phyloP scores from a whole-genome alignment of 2,888 invertebrate species.

The Meliscaeva auricollis region DNA sequence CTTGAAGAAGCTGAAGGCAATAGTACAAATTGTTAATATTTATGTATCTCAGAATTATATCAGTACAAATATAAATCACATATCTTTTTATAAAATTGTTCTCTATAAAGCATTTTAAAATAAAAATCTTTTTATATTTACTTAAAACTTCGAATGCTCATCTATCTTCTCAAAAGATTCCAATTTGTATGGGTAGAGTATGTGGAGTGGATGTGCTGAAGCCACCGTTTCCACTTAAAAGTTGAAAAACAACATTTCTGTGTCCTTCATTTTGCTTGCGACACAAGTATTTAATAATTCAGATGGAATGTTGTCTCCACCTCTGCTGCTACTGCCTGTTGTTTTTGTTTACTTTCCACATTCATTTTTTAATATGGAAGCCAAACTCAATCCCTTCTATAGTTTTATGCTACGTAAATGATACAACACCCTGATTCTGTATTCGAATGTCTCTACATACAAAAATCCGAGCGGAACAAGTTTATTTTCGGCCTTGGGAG shows the following conservation, averaged over 20 bases:
- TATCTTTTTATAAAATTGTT: too few relatives aligned
- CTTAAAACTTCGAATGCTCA: too few relatives aligned
- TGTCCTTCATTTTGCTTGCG: slow-evolving; percentile 41
- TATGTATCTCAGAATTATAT: too few relatives aligned
- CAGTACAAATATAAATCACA: too few relatives aligned
- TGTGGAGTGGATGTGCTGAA: too few relatives aligned
- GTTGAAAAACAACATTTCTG: slow-evolving; percentile 19
- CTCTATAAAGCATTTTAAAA: too few relatives aligned
- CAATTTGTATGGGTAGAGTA: too few relatives aligned
- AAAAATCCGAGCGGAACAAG: neutral
- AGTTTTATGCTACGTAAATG: neutral
- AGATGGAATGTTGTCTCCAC: slow-evolving; percentile 6
- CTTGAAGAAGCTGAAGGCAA: too few relatives aligned
- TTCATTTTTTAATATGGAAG: neutral
- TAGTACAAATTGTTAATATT: too few relatives aligned
- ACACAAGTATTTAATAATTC: slow-evolving; percentile 40
- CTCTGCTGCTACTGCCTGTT: neutral
- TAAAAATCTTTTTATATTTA: too few relatives aligned
- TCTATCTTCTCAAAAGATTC: too few relatives aligned
- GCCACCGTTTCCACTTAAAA: neutral
- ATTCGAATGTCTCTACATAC: neutral
- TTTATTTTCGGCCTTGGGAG: neutral
- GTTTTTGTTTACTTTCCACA: slow-evolving; percentile 18
- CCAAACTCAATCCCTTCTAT: slow-evolving; percentile 11
- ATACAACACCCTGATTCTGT: neutral